Evolutionary conservation across 1,140 invertebrate genomes (phyloP).

Genomic region (Asobara japonica): DNA sequence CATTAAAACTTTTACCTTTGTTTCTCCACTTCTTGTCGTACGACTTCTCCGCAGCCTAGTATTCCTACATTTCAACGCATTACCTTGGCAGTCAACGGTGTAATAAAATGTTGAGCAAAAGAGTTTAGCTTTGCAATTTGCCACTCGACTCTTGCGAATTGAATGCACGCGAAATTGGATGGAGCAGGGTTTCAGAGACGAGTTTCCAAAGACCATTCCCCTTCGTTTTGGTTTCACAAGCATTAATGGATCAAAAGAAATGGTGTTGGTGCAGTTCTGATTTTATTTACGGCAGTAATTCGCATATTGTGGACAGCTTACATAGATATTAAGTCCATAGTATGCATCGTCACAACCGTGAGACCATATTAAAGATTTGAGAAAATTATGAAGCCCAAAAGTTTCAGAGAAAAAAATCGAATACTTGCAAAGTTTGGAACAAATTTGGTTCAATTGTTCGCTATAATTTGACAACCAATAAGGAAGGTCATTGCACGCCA

Average conservation of each 20-base stretch:
- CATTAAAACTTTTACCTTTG: constrained; percentile 1
- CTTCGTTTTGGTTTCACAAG: neutral
- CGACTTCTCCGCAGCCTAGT: neutral
- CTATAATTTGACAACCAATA: too few relatives aligned
- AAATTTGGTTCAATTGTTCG: too few relatives aligned
- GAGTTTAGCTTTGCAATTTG: constrained; percentile 3
- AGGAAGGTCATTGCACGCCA: too few relatives aligned
- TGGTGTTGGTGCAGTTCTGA: neutral
- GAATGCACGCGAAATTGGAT: neutral
- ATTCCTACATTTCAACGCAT: neutral
- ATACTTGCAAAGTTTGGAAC: too few relatives aligned
- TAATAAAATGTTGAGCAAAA: neutral
- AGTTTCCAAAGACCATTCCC: neutral
- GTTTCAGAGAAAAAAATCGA: too few relatives aligned
- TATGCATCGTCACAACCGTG: neutral
- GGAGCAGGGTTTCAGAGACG: neutral
- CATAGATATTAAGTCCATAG: neutral
- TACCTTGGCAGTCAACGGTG: neutral
- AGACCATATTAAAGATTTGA: neutral
- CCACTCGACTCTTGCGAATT: constrained; percentile 1
- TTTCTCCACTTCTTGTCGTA: neutral
- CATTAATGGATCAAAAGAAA: neutral
- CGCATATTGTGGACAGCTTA: neutral
- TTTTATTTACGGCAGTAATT: neutral
- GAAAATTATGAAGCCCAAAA: neutral